These are phyloP conservation scores for Lepetodrilus schrolli DNA, from an alignment of 2,888 invertebrate genomes.

Conservation along the genomic window DNA sequence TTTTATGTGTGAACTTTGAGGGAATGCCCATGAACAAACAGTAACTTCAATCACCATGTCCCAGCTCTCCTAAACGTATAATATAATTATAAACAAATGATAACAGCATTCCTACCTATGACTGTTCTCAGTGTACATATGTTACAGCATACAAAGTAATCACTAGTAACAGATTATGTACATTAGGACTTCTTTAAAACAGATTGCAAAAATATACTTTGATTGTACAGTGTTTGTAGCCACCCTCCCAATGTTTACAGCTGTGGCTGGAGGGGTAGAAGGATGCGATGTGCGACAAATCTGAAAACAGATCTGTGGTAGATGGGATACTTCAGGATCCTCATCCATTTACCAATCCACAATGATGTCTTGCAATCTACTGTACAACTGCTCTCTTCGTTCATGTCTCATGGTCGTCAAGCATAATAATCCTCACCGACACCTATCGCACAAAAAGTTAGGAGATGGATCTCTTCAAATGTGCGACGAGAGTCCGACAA, in stretches of 20 bases:
- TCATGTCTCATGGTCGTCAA: no score
- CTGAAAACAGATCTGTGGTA: constrained; percentile 9
- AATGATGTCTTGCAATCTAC: no score
- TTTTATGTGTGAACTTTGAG: no score
- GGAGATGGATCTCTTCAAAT: no score
- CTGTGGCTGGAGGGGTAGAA: not conserved
- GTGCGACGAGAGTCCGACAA: no score
- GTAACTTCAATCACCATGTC: not conserved
- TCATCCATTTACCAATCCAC: no score
- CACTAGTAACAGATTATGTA: constrained; percentile 15
- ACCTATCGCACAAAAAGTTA: no score
- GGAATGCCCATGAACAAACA: constrained; percentile 23
- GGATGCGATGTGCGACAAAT: no score
- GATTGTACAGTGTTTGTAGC: constrained; percentile 19
- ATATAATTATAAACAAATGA: not conserved
- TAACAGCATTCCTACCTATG: constrained; percentile 3
- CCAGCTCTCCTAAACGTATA: not conserved
- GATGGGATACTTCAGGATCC: no score
- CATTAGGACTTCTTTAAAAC: constrained; percentile 5
- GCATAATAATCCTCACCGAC: no score
- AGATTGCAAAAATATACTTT: constrained; percentile 26
- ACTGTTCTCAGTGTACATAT: constrained; percentile 18
- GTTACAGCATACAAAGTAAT: constrained; percentile 10
- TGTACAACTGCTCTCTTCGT: no score
- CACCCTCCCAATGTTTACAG: not conserved